phyloP scores from a whole-genome alignment of 2,797 vertebrate genomes.

The Mus minutoides region DNA sequence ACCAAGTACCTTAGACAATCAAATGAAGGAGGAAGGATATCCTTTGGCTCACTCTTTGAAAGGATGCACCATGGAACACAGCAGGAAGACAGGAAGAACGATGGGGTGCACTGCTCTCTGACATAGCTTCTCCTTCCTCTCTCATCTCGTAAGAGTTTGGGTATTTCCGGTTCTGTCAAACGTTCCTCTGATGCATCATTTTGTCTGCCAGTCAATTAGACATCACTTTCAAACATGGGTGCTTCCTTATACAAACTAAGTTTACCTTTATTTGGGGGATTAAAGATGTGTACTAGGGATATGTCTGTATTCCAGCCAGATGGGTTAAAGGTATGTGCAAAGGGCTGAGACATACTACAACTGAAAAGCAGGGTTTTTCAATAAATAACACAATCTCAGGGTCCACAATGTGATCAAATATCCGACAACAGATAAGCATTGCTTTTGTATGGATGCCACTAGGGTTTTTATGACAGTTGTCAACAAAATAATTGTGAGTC shows the following conservation, averaged over 20 bases:
- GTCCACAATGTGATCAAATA: not conserved
- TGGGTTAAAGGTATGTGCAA: not conserved
- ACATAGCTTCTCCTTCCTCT: not conserved
- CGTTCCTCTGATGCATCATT: not conserved
- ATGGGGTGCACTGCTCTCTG: not conserved
- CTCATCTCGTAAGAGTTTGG: not conserved
- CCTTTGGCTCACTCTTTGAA: not conserved
- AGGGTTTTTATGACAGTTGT: conserved; percentile 32
- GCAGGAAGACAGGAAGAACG: not conserved
- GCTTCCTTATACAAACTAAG: not conserved
- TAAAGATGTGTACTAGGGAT: not conserved
- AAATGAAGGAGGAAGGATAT: not conserved
- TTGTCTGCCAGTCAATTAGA: not conserved
- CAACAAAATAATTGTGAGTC: conserved; percentile 30
- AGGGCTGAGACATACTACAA: not conserved
- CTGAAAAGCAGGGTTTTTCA: not conserved
- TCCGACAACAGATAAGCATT: not conserved
- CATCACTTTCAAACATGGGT: not conserved
- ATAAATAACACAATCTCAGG: not conserved
- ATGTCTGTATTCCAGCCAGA: not conserved
- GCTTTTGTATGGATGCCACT: not conserved
- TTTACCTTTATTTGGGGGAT: not conserved
- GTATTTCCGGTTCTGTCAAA: not conserved
- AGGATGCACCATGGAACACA: not conserved
- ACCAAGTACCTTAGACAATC: not conserved